Evolutionary conservation across 2,797 vertebrate genomes (phyloP), one percentile per base, ranked within the genome.

Genomic region (Rallus crepitans): DNA sequence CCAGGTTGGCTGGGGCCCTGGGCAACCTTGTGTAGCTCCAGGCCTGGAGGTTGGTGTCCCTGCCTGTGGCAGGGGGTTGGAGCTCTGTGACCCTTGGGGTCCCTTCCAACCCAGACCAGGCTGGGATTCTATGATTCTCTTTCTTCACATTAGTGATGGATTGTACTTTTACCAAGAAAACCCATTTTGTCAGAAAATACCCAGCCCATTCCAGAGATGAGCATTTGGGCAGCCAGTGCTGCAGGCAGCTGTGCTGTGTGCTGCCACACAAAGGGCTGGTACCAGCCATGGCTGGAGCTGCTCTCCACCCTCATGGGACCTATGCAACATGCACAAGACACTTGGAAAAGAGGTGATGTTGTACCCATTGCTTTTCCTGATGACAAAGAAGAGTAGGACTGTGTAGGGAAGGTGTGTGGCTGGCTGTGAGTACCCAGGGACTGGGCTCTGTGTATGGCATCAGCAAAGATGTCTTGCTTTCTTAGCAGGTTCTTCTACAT

Each of bases 201-300:
- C 7, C 28, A 61, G 8, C 19, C 42, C 20, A 42, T 35, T 15
- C 35, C 52, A 48, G 82, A 81, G 69, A 60, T 18, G 47, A 78
- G 60, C 70, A 47, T 59, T 33, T 4, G 30, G 37, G 31, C 25
- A 59, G 57, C 52, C 47, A 27, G 56, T 23, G 30, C 57, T n/a
- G 3, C 0, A 0, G 42, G 35, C 0, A 2, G 48, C 33, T 35
- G 25, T 59, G 63, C 39, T 31, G 40, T 12, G 27, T 73, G 69
- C 55, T 61, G 39, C 37, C n/a, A 11, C n/a, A 47, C 52, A 1
- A 2, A 35, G 35, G n/a, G 50, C 56, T 73, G 52, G 23, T 69
- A 61, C 3, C 0, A 40, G 53, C n/a, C 31, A 63, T 79, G 53
- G 30, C 64, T 28, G 52, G 40, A 78, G 31, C 52, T 90, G 45